Conservation (phyloP, 2,797 vertebrate genomes). For the Dendrocincla fuliginosa region DNA sequence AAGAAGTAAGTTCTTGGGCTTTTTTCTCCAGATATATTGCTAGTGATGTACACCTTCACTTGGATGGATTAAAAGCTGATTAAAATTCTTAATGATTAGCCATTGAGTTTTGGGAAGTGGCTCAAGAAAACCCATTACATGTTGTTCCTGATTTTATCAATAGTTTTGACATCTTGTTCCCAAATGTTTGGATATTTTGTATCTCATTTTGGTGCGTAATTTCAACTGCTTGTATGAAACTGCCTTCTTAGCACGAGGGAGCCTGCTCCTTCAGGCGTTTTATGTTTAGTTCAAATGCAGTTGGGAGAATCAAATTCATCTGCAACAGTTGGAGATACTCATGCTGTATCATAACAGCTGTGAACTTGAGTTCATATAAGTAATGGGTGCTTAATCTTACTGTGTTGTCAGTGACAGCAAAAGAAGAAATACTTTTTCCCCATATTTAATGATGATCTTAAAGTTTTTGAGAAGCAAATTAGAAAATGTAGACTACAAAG, state of each 20-base stretch:
- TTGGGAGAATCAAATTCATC: neutral
- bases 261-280: neutral
- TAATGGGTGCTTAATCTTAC: constrained; percentile 27
- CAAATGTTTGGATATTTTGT: neutral
- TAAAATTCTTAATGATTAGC: neutral
- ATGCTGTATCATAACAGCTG: constrained; percentile 36
- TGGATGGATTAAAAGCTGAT: neutral
- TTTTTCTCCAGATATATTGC: neutral
- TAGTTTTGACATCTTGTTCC: neutral
- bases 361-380: constrained; percentile 36
- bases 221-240: neutral
- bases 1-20: neutral
- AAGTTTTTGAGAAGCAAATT: constrained; percentile 1
- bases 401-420: constrained; percentile 25
- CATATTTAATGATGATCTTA: neutral
- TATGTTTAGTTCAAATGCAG: neutral
- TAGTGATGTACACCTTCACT: neutral
- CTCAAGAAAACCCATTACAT: neutral
- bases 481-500: neutral
- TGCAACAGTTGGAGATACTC: constrained; percentile 49
- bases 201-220: neutral
- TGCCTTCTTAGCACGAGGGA: neutral
- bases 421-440: neutral
- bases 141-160: neutral
- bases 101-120: neutral